Conservation (phyloP, 2,797 vertebrate species). For the Micropoecilia bifurca region DNA sequence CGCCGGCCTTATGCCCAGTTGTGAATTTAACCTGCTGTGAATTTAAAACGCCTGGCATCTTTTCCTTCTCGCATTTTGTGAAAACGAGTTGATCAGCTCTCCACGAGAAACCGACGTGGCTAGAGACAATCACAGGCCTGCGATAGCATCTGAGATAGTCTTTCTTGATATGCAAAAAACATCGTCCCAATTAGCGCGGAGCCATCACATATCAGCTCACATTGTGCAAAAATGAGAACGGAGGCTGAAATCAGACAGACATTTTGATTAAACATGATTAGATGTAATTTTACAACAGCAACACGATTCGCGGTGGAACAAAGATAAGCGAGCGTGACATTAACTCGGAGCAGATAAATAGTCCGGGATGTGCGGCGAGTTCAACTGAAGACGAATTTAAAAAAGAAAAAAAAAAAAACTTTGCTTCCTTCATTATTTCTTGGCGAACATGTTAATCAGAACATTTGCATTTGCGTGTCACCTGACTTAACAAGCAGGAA, state of each 20-base stretch:
- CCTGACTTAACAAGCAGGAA: conserved; percentile 73
- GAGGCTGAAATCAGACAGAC: conserved; percentile 9
- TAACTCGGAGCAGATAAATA: conserved; percentile 12
- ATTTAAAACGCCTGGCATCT: background rate
- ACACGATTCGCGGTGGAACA: background rate
- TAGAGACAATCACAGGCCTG: conserved; percentile 2
- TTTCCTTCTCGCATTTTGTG: conserved; percentile 1
- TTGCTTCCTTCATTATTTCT: background rate
- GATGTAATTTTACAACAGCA: background rate
- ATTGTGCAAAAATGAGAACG: conserved; percentile 5
- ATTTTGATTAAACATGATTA: conserved; percentile 17
- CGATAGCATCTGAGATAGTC: background rate
- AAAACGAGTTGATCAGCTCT: background rate
- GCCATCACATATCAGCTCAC: conserved; percentile 14
- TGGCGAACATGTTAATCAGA: conserved; percentile 67
- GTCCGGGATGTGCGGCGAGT: conserved; percentile 3
- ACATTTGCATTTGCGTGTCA: conserved; percentile 66
- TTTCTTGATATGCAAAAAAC: conserved; percentile 18
- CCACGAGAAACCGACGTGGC: background rate
- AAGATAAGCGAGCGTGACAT: conserved; percentile 4
- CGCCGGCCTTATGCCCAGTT: background rate
- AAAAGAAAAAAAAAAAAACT: background rate
- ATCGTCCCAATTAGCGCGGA: conserved; percentile 18
- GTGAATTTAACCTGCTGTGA: background rate
- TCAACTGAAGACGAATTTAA: background rate